Conservation (phyloP, 2,797 vertebrate genomes). For the Ctenopoma kingsleyae region DNA sequence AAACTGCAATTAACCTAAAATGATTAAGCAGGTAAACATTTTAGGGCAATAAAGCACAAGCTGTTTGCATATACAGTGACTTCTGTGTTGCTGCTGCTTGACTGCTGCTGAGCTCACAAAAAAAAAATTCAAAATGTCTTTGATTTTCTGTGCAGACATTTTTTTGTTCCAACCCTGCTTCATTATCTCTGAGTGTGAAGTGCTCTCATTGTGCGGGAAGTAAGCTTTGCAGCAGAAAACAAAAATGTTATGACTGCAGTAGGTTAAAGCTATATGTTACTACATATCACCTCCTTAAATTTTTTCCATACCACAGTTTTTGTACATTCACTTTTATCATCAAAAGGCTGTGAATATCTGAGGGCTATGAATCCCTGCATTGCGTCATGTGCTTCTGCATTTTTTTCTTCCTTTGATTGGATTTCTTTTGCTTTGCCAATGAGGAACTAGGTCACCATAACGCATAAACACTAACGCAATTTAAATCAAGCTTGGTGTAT, state of each 20-base stretch:
- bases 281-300: slow-evolving; percentile 34
- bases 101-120: slow-evolving; percentile 45
- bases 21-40: slow-evolving; percentile 67
- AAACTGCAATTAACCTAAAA: slow-evolving; percentile 56
- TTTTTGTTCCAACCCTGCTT: slow-evolving; percentile 54
- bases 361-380: slow-evolving; percentile 77
- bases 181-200: slow-evolving; percentile 54
- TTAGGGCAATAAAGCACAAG: slow-evolving; percentile 51
- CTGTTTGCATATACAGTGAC: slow-evolving; percentile 25
- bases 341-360: slow-evolving; percentile 77
- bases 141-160: slow-evolving; percentile 59
- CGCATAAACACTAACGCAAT: slow-evolving; percentile 69
- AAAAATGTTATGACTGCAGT: slow-evolving; percentile 26
- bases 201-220: slow-evolving; percentile 50
- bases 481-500: slow-evolving; percentile 52
- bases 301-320: slow-evolving; percentile 56
- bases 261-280: slow-evolving; percentile 49
- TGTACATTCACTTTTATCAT: slow-evolving; percentile 79
- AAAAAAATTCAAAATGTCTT: slow-evolving; percentile 29
- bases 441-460: slow-evolving; percentile 79
- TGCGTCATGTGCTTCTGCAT: slow-evolving; percentile 76
- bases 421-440: slow-evolving; percentile 66
- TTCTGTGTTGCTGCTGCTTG: slow-evolving; percentile 27
- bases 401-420: slow-evolving; percentile 63
- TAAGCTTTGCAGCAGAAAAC: slow-evolving; percentile 38